Conservation (phyloP, 2,113 vertebrate species). For the Motacilla tschutschensis region DNA sequence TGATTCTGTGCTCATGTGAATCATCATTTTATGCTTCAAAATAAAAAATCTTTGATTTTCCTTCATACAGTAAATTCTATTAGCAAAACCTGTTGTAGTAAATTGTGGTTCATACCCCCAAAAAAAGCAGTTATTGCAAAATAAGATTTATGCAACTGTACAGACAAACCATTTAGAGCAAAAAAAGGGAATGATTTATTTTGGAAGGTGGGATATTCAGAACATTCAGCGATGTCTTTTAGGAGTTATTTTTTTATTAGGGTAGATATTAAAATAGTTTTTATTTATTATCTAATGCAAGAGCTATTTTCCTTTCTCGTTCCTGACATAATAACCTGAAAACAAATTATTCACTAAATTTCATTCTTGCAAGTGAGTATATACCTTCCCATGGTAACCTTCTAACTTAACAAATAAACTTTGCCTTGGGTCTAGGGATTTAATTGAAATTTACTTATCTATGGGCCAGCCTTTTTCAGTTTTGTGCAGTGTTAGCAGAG, state of each 20-base stretch:
- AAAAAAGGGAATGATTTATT: not conserved
- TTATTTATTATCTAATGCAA: not conserved
- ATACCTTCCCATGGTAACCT: not conserved
- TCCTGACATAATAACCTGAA: not conserved
- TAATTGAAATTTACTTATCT: constrained; percentile 17
- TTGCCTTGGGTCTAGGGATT: not conserved
- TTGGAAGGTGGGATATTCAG: not conserved
- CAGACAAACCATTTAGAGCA: not conserved
- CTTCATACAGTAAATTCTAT: not conserved
- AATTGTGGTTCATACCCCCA: not conserved
- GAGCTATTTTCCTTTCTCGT: not conserved
- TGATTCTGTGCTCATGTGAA: not conserved
- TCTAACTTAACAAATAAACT: not conserved
- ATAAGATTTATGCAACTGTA: not conserved
- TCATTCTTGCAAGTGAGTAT: not conserved
- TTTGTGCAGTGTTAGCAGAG: constrained; percentile 20
- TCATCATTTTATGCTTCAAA: not conserved
- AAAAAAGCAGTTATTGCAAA: not conserved
- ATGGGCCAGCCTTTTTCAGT: not conserved
- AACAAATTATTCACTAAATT: not conserved
- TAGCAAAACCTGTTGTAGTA: not conserved
- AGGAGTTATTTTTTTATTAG: not conserved
- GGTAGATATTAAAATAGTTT: not conserved
- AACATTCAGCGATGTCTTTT: not conserved
- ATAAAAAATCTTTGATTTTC: not conserved